Evolutionary conservation across 1,140 invertebrate species (phyloP), one percentile per base, ranked within the genome.

Genomic region (Batillaria attramentaria): DNA sequence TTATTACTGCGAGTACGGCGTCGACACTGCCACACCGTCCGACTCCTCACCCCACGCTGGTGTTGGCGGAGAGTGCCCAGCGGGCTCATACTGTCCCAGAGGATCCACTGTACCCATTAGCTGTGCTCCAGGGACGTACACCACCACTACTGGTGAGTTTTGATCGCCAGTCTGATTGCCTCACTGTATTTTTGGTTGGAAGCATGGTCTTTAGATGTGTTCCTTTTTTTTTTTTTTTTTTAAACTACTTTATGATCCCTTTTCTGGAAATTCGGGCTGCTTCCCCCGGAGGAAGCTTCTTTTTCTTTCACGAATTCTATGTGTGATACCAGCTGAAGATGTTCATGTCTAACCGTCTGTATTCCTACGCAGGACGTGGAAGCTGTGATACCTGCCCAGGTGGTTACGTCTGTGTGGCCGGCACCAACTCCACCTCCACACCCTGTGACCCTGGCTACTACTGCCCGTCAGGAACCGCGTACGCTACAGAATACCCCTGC

Each of bases 1-100:
- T 10, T 85, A 88, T 78, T 90, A 89, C 78, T 90, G 89, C 83
- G 87, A 87, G 74, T 84, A 80, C 8, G 89, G 89, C n/a, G 85
- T 87, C 16, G 87, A 90, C 79, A 89, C 86, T 5, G 79, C 84
- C n/a, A 88, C 87, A 62, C 89, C 89, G 10, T 79, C 83, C 20
- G 76, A 81, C 33, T 37, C 68, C 39, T 74, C 54, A 2, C 4
- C 70, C 0, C 85, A 88, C 78, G 88, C 84, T 54, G 89, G 89
- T 10, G 70, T 79, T 16, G 89, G 89, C 28, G 86, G 72, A 18
- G 80, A 84, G 66, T 90, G 89, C 74, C 87, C 88, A n/a, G 79
- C 80, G 1, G 89, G 89, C 1, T 83, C 78, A n/a, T 89, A 89
- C 80, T 90, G 89, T 78, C 87, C 88, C 5, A 72, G 69, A 31